Evolutionary conservation across 2,888 invertebrate species (phyloP).

Genomic region (Odontocerum albicorne): DNA sequence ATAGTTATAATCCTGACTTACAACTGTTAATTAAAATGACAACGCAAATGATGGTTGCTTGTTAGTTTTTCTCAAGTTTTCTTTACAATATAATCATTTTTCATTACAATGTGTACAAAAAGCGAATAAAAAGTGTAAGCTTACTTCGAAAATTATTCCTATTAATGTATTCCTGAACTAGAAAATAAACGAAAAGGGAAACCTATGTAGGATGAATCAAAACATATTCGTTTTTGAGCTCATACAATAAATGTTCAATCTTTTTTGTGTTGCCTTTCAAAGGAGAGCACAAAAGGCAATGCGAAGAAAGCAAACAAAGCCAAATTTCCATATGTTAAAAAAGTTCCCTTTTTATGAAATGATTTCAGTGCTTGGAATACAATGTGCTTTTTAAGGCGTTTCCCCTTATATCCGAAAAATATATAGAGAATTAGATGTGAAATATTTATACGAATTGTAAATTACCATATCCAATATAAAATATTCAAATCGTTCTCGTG

Average conservation of each 20-base stretch:
- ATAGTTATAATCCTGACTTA: too few species aligned
- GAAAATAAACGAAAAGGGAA: background rate
- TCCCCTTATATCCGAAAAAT: slow-evolving; percentile 1
- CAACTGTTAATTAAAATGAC: too few species aligned
- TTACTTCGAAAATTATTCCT: too few species aligned
- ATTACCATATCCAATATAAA: slow-evolving; percentile 26
- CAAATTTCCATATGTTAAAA: slow-evolving; percentile 34
- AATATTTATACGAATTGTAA: slow-evolving; percentile 25
- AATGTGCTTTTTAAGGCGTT: slow-evolving; percentile 22
- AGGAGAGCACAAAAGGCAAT: slow-evolving; percentile 19
- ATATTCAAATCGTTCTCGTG: slow-evolving; percentile 18
- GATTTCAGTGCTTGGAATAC: slow-evolving; percentile 20
- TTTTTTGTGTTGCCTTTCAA: slow-evolving; percentile 18
- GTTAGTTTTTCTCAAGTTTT: too few species aligned
- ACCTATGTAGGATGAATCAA: slow-evolving; percentile 14
- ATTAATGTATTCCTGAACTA: too few species aligned
- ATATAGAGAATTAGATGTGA: slow-evolving; percentile 18
- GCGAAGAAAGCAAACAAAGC: slow-evolving; percentile 32
- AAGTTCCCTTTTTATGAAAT: slow-evolving; percentile 27
- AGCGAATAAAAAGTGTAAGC: too few species aligned
- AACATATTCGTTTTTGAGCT: slow-evolving; percentile 9
- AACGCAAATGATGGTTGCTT: too few species aligned
- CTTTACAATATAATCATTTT: too few species aligned
- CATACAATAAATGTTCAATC: background rate
- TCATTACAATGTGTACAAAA: too few species aligned